A percentile compares a stretch with the other conserved stretches of the same genome.
These are phyloP conservation scores for Scaptomyza polygonia DNA, from an alignment of 2,888 invertebrate species.

Conservation along the genomic window DNA sequence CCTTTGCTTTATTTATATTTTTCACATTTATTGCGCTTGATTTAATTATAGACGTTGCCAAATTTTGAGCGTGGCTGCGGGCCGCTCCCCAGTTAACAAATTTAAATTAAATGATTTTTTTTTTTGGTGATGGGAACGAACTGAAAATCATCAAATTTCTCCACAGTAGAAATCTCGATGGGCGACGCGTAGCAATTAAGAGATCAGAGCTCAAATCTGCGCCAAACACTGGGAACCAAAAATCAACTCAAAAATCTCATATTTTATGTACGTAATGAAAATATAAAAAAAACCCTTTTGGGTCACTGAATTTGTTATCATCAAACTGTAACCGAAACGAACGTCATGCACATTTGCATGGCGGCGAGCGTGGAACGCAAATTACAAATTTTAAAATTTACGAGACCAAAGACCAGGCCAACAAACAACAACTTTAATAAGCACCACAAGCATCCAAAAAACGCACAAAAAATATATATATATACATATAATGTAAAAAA, in stretches of 20 bases:
- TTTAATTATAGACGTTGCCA: slow-evolving; percentile 69
- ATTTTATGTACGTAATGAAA: too few relatives aligned
- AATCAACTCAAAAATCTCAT: too few relatives aligned
- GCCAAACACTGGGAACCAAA: slow-evolving; percentile 52
- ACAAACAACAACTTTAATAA: slow-evolving; percentile 62
- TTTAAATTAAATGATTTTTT: slow-evolving; percentile 44
- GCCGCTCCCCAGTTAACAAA: slow-evolving; percentile 52
- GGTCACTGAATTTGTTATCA: slow-evolving; percentile 78
- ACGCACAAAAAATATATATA: slow-evolving; percentile 1
- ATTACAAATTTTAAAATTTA: slow-evolving; percentile 64
- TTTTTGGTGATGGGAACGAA: slow-evolving; percentile 20
- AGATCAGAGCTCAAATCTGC: slow-evolving; percentile 41
- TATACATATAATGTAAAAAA: slow-evolving; percentile 1
- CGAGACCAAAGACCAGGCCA: slow-evolving; percentile 37
- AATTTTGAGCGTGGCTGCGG: slow-evolving; percentile 38
- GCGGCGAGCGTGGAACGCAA: slow-evolving; percentile 67
- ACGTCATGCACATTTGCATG: slow-evolving; percentile 79
- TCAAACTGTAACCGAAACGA: slow-evolving; percentile 77
- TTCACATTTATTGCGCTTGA: slow-evolving; percentile 52
- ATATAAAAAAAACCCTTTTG: slow-evolving; percentile 52
- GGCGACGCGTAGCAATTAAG: slow-evolving; percentile 46
- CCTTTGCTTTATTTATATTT: slow-evolving; percentile 23
- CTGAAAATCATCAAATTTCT: slow-evolving; percentile 40
- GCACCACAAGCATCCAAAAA: slow-evolving; percentile 34
- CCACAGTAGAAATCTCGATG: slow-evolving; percentile 46